Base-by-base conservation (phyloP, 2,113 vertebrate genomes). In the Verasper variegatus region DNA sequence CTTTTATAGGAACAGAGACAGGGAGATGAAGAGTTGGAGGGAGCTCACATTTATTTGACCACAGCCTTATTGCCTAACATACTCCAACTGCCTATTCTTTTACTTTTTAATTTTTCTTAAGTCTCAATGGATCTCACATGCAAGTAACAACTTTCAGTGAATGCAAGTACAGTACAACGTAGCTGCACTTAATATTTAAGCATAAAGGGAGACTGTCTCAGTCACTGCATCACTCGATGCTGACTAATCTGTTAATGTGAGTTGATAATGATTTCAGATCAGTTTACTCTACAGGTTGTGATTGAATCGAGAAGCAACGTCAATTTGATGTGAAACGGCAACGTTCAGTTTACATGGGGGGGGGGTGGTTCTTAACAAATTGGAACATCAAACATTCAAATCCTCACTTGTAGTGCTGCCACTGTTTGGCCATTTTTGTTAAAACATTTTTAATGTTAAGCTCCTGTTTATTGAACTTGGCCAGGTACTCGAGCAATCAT, bases 1-100 rank as follows among this genome's bases (percentile, higher is more conserved):
- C 14, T 14, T 63, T 52, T 12, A 52, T 74, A 10, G 78, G 78
- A 78, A 12, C 61, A 68, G 59, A 80, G 85, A 80, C 0, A 0
- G 31, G 79, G 79, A 82, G 65, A 66, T 80, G 75, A 70, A 27
- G 64, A 70, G 26, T 26, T 66, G 5, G 42, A 74, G 54, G 67
- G 59, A 55, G 4, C 14, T 62, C 1, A 2, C 23, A 40, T 65
- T 54, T 2, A 51, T 75, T 67, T 10, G 3, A 13, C 18, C 6
- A 2, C 60, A 21, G 23, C 63, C 71, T 83, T n/a, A 21, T 71
- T 80, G 62, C 73, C 74, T 81, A 8, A 8, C 9, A 31, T 57
- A 35, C 42, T 74, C 24, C 45, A 35, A 56, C 52, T 21, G 21
- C 35, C 17, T 63, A 26, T 35, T 12, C 31, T 2, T 76, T 24